These are phyloP conservation scores for Tetranychus piercei DNA, from an alignment of 2,888 invertebrate species.

Conservation along the genomic window DNA sequence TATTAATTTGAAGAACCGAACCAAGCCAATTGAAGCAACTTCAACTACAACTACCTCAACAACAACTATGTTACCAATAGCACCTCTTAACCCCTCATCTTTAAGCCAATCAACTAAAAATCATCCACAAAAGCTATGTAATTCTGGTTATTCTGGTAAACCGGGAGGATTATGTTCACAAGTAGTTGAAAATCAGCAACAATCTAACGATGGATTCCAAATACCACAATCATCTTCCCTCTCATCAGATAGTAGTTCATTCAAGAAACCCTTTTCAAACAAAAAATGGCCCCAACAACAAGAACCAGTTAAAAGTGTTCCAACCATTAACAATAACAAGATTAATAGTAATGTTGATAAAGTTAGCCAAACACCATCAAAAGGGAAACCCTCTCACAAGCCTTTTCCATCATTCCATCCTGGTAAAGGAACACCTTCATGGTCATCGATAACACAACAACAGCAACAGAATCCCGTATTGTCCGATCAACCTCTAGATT, in stretches of 20 bases:
- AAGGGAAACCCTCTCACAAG: not conserved
- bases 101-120: not conserved
- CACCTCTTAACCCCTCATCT: not conserved
- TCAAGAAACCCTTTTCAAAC: not conserved
- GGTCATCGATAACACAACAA: not conserved
- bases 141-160: not conserved
- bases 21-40: not conserved
- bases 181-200: not conserved
- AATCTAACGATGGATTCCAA: not conserved
- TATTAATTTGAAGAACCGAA: not conserved
- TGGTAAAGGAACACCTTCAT: not conserved
- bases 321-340: not conserved
- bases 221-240: not conserved
- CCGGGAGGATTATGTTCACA: not conserved
- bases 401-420: not conserved
- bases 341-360: not conserved
- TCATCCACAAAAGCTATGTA: not conserved
- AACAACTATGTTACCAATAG: not conserved
- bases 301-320: not conserved
- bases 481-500: not conserved
- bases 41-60: not conserved
- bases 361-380: not conserved
- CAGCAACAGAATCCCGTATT: not conserved
- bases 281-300: not conserved
- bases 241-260: not conserved